phyloP scores from a whole-genome alignment of 2,797 vertebrate genomes.

The Aulostomus chinensis region DNA sequence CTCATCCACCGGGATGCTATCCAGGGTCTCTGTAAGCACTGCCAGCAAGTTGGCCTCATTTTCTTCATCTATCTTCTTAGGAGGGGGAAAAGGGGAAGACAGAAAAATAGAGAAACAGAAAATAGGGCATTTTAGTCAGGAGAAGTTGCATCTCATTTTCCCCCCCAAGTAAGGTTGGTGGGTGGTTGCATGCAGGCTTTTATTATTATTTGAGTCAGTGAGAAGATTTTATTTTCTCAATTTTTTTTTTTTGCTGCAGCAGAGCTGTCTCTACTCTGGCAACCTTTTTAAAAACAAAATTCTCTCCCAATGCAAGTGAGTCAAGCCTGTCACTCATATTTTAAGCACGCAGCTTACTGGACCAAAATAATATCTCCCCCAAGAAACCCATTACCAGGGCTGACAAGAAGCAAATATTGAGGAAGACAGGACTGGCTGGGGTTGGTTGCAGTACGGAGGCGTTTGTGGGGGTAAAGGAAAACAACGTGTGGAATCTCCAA shows the following conservation, averaged over 20 bases:
- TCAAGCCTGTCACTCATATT: constrained; percentile 83
- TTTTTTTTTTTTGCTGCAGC: constrained; percentile 35
- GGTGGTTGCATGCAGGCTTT: constrained; percentile 50
- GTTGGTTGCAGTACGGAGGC: constrained; percentile 12
- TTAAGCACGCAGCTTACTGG: constrained; percentile 84
- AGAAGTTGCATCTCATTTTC: constrained; percentile 56
- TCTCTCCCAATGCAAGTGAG: constrained; percentile 71
- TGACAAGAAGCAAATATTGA: constrained; percentile 72
- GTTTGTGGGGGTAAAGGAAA: constrained; percentile 41
- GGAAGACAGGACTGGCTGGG: constrained; percentile 44
- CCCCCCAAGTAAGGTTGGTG: constrained; percentile 50
- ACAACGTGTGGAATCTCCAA: constrained; percentile 60
- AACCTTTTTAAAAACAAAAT: constrained; percentile 69
- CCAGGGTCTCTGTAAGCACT: constrained; percentile 98
- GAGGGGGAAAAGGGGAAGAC: constrained; percentile 41
- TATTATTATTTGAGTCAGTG: constrained; percentile 59
- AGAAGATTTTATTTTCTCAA: constrained; percentile 27
- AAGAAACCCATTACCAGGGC: constrained; percentile 81
- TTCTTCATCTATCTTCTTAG: constrained; percentile 99
- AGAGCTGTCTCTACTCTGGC: constrained; percentile 52
- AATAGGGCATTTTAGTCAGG: constrained; percentile 79
- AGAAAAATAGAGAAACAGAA: constrained; percentile 50
- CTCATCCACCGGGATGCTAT: constrained; percentile 99
- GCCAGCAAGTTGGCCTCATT: constrained; percentile 99
- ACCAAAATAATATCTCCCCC: constrained; percentile 83